Evolutionary conservation across 2,888 invertebrate species (phyloP).

Genomic region (Galeopsomyia nigrocyanea): DNA sequence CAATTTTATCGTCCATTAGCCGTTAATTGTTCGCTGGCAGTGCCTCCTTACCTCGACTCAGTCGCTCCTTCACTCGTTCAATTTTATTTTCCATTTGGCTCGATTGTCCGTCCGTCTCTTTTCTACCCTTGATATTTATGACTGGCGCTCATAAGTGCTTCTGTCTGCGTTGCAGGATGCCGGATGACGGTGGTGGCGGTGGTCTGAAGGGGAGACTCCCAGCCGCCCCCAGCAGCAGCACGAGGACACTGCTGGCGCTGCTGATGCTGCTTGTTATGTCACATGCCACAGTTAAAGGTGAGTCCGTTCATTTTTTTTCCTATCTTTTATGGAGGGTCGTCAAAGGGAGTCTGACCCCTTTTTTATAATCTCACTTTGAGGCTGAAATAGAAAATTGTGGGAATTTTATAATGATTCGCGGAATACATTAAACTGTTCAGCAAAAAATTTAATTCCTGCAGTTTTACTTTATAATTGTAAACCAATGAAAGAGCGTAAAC

Average conservation of each 20-base stretch:
- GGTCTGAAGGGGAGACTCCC: constrained; percentile 49
- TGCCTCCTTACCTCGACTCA: too few species aligned
- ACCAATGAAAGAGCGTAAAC: too few species aligned
- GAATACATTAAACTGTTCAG: too few species aligned
- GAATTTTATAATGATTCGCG: too few species aligned
- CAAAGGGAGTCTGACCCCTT: too few species aligned
- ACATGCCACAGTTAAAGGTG: constrained; percentile 63
- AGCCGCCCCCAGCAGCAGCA: constrained; percentile 48
- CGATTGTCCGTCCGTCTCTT: constrained; percentile 33
- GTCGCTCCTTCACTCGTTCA: constrained; percentile 20
- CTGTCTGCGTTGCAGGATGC: constrained; percentile 48
- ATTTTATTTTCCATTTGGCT: constrained; percentile 45
- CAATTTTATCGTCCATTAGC: too few species aligned
- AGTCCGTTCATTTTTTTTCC: constrained; percentile 56
- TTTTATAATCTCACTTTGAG: too few species aligned
- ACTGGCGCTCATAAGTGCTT: constrained; percentile 13
- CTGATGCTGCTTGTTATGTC: constrained; percentile 57
- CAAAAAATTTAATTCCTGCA: too few species aligned
- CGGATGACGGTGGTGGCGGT: constrained; percentile 62
- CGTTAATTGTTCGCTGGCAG: too few species aligned
- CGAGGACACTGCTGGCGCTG: constrained; percentile 56
- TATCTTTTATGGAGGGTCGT: background rate
- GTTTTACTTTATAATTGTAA: too few species aligned
- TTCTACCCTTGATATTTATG: constrained; percentile 31
- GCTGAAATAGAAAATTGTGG: too few species aligned